Conservation (phyloP, 2,888 invertebrate species). For the Melipona beecheii region DNA sequence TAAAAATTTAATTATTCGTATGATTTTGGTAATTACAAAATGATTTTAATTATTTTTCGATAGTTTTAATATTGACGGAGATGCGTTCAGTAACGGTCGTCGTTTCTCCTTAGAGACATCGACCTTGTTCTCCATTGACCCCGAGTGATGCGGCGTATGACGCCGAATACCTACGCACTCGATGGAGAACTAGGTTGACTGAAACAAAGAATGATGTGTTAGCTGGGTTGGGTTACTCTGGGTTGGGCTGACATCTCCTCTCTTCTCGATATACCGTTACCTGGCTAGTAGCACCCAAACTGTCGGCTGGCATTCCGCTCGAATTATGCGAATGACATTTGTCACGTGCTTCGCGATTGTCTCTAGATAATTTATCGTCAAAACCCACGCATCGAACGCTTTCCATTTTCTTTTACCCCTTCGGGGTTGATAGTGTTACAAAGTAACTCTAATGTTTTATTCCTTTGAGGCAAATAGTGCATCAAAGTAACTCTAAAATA, state of each 20-base stretch:
- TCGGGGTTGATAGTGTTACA: background rate
- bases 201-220: constrained; percentile 74
- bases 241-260: constrained; percentile 76
- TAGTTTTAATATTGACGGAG: background rate
- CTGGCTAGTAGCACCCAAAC: constrained; percentile 54
- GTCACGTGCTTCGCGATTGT: constrained; percentile 23
- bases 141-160: constrained; percentile 46
- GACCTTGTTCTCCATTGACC: constrained; percentile 80
- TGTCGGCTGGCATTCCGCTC: constrained; percentile 58
- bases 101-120: constrained; percentile 59
- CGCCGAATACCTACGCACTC: constrained; percentile 60
- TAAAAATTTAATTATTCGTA: too few species aligned
- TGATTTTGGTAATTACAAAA: too few species aligned
- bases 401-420: background rate
- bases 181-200: constrained; percentile 65
- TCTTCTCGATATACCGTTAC: constrained; percentile 78
- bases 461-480: too few species aligned
- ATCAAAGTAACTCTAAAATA: background rate
- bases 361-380: background rate
- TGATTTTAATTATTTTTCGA: too few species aligned
- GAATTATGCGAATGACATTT: constrained; percentile 46
- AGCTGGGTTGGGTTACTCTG: constrained; percentile 67
- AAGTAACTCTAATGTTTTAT: background rate
- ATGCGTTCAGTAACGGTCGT: background rate
- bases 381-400: background rate